Evolutionary conservation across 2,797 vertebrate genomes (phyloP).

Genomic region (Antennarius maculatus): DNA sequence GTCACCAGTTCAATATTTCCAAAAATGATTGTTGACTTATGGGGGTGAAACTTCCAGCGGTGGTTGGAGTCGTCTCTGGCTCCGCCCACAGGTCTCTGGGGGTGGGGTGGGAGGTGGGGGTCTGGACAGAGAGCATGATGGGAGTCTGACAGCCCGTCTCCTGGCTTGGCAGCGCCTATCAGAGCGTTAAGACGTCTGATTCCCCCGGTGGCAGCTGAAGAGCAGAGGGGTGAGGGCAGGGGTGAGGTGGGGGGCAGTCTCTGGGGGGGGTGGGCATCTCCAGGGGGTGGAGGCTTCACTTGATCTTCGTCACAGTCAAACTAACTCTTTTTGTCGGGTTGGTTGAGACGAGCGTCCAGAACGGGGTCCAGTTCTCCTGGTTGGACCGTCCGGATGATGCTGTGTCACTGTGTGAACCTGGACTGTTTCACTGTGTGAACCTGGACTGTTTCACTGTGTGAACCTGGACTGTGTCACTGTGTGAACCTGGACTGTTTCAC

Average conservation of each 20-base stretch:
- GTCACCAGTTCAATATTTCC: too few species aligned
- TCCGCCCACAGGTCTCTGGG: conserved; percentile 31
- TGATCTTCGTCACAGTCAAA: conserved; percentile 31
- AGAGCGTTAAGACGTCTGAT: conserved; percentile 53
- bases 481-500: too few species aligned
- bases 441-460: too few species aligned
- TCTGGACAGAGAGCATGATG: conserved; percentile 63
- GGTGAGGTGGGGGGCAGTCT: conserved; percentile 9
- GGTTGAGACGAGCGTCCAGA: not conserved
- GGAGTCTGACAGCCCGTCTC: conserved; percentile 72
- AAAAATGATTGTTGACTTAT: too few species aligned
- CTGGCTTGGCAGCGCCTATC: conserved; percentile 56
- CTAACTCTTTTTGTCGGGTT: conserved; percentile 9
- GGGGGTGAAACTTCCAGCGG: too few species aligned
- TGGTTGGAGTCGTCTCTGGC: too few species aligned
- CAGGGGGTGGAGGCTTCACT: conserved; percentile 44
- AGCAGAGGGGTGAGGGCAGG: conserved; percentile 23
- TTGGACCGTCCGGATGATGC: not conserved
- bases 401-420: too few species aligned
- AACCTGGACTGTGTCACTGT: too few species aligned
- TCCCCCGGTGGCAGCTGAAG: conserved; percentile 60
- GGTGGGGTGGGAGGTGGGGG: conserved; percentile 3
- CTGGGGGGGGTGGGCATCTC: conserved; percentile 48
- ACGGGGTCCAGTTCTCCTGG: not conserved
- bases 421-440: too few species aligned